phyloP scores from a whole-genome alignment of 1,140 invertebrate species.

The Varroa destructor region DNA sequence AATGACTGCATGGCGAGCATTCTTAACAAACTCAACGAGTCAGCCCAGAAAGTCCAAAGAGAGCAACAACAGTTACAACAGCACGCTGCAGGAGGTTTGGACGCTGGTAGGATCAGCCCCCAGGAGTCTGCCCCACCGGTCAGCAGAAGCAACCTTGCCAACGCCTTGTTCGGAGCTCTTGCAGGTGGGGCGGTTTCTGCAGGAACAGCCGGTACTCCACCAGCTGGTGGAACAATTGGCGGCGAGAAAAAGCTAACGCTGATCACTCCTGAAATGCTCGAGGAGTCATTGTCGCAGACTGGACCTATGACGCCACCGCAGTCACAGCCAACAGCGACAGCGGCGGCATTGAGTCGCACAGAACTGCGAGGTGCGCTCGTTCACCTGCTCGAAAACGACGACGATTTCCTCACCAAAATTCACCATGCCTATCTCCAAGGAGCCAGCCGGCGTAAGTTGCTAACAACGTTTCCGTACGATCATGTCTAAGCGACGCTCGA shows the following conservation, averaged over 20 bases:
- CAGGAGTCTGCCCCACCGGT: background rate
- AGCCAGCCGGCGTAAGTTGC: background rate
- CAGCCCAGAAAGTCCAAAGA: constrained; percentile 7
- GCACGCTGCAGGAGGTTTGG: background rate
- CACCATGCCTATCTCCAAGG: constrained; percentile 25
- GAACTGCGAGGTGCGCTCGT: constrained; percentile 14
- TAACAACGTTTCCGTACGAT: no score
- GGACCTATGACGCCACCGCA: background rate
- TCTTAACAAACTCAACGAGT: constrained; percentile 22
- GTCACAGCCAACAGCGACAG: background rate
- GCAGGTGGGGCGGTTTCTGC: no score
- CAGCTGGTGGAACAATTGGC: background rate
- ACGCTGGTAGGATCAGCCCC: background rate
- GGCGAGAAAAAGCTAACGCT: constrained; percentile 23
- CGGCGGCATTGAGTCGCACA: no score
- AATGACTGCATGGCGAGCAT: constrained; percentile 14
- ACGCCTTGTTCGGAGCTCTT: no score
- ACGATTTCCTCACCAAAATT: constrained; percentile 10
- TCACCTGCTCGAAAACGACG: background rate
- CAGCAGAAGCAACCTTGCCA: no score
- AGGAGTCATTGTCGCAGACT: constrained; percentile 14
- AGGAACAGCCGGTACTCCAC: background rate
- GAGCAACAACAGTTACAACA: background rate
- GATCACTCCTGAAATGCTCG: constrained; percentile 24
- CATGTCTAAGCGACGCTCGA: no score